Percentiles rank a stretch among this genome's conserved stretches.
Evolutionary conservation across 2,797 vertebrate species (phyloP).

Genomic region (Amphiprion clarkii): DNA sequence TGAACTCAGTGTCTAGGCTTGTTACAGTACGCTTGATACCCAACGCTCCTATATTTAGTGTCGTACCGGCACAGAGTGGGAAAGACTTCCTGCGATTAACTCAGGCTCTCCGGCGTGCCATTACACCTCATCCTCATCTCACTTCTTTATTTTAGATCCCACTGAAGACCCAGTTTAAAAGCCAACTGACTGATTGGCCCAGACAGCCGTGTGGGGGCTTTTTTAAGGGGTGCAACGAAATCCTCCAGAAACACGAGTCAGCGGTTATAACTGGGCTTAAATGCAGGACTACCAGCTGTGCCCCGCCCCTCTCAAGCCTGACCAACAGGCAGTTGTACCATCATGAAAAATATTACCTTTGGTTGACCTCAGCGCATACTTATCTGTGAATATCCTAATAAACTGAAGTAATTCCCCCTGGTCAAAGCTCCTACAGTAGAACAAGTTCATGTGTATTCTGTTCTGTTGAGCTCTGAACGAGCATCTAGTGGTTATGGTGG

Average conservation of each 20-base stretch:
- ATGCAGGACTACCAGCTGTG: conserved; percentile 68
- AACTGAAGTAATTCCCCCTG: conserved; percentile 32
- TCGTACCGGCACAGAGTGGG: conserved; percentile 45
- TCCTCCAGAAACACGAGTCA: conserved; percentile 73
- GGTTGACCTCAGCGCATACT: conserved; percentile 50
- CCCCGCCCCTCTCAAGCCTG: conserved; percentile 30
- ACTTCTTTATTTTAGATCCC: conserved; percentile 68
- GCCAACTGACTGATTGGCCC: conserved; percentile 59
- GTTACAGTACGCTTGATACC: conserved; percentile 66
- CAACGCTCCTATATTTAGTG: conserved; percentile 71
- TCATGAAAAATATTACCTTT: conserved; percentile 59
- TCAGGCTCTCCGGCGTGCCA: conserved; percentile 51
- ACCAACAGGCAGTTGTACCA: conserved; percentile 48
- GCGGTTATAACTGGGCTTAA: conserved; percentile 61
- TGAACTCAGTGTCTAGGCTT: conserved; percentile 39
- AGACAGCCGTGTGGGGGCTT: conserved; percentile 60
- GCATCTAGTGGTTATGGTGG: too few relatives aligned
- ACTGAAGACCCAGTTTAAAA: conserved; percentile 57
- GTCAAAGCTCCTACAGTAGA: conserved; percentile 11
- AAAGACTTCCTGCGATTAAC: conserved; percentile 76
- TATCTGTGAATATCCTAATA: conserved; percentile 55
- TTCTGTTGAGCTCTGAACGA: too few relatives aligned
- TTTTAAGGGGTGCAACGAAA: conserved; percentile 61
- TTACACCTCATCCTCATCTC: conserved; percentile 48
- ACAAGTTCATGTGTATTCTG: not conserved